Evolutionary conservation across 2,113 vertebrate genomes (phyloP).

Genomic region (Labeo rohita): DNA sequence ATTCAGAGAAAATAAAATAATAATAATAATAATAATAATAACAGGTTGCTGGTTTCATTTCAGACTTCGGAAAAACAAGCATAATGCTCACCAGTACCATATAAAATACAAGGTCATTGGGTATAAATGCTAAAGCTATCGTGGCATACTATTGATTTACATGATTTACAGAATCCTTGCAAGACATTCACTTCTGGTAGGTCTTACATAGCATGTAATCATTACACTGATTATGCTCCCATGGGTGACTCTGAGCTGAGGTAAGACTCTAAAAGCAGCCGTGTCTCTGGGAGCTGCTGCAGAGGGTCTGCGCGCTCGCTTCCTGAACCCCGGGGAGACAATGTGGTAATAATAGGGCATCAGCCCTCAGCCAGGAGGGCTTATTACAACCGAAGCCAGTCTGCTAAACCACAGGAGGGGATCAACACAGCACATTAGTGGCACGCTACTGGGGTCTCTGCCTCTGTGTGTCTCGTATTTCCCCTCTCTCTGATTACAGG

Average conservation of each 20-base stretch:
- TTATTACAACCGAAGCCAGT: slow-evolving; percentile 67
- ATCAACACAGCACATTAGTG: slow-evolving; percentile 41
- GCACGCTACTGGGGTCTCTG: slow-evolving; percentile 53
- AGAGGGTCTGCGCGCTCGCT: slow-evolving; percentile 39
- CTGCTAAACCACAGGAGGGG: slow-evolving; percentile 65
- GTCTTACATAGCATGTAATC: slow-evolving; percentile 20
- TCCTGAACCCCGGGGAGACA: slow-evolving; percentile 62
- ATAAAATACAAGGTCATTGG: neutral
- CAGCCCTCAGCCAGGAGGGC: slow-evolving; percentile 63
- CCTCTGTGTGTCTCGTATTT: slow-evolving; percentile 43
- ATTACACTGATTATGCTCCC: slow-evolving; percentile 10
- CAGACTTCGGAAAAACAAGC: neutral
- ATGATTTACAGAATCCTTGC: neutral
- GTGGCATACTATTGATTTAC: neutral
- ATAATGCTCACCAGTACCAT: neutral
- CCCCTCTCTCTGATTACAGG: slow-evolving; percentile 59
- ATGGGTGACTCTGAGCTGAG: slow-evolving; percentile 31
- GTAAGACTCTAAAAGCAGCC: slow-evolving; percentile 35
- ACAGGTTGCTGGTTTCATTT: neutral
- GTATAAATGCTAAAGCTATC: neutral
- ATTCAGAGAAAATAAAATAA: too few relatives aligned
- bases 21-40: too few relatives aligned
- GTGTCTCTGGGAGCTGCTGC: slow-evolving; percentile 4
- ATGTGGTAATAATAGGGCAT: slow-evolving; percentile 68
- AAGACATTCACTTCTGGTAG: neutral